phyloP scores from a whole-genome alignment of 1,140 invertebrate species.

The Saxidomus purpurata region DNA sequence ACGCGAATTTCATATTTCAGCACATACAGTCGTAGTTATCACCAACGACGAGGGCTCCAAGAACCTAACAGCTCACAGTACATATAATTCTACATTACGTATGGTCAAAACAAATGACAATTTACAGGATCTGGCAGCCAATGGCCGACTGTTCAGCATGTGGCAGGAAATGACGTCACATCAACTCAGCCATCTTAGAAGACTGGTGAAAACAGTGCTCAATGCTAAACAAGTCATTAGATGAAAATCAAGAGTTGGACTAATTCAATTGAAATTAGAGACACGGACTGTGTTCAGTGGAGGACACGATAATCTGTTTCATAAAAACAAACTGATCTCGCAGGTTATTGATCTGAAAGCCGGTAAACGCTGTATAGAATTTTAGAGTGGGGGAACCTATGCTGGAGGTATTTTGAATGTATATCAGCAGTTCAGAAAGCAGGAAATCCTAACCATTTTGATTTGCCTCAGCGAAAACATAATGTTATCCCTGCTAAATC shows the following conservation, averaged over 20 bases:
- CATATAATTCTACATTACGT: conserved; percentile 74
- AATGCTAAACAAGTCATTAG: conserved; percentile 48
- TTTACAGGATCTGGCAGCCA: conserved; percentile 76
- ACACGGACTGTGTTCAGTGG: too few species aligned
- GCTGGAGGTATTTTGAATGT: too few species aligned
- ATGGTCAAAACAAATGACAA: conserved; percentile 75
- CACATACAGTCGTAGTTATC: conserved; percentile 71
- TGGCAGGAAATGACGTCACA: conserved; percentile 77
- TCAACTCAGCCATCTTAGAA: conserved; percentile 75
- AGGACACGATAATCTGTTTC: background rate
- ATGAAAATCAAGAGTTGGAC: too few species aligned
- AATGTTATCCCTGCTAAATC: too few species aligned
- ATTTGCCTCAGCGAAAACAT: too few species aligned
- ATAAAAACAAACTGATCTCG: too few species aligned
- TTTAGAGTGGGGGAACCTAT: too few species aligned
- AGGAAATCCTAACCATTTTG: too few species aligned
- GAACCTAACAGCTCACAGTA: conserved; percentile 71
- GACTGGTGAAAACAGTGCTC: conserved; percentile 68
- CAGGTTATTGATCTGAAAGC: too few species aligned
- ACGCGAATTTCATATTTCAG: conserved; percentile 67
- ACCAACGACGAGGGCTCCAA: conserved; percentile 77
- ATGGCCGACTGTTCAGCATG: conserved; percentile 74
- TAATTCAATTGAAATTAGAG: too few species aligned
- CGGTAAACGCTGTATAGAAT: too few species aligned
- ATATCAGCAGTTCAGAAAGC: too few species aligned